These are phyloP conservation scores for Hippocampus zosterae DNA, from an alignment of 2,113 vertebrate genomes.

Conservation along the genomic window DNA sequence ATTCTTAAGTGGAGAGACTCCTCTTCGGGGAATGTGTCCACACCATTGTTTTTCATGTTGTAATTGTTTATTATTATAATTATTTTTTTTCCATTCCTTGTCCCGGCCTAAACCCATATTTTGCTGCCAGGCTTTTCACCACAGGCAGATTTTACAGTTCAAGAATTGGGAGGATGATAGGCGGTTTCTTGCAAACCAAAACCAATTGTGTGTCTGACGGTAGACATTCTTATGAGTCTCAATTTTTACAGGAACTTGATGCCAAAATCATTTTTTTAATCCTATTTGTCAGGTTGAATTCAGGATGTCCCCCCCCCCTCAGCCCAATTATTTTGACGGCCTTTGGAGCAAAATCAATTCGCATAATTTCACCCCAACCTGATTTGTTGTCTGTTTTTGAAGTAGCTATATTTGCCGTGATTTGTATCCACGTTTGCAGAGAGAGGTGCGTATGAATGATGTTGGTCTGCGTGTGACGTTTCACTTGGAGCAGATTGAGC, in stretches of 20 bases:
- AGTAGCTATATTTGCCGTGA: slow-evolving; percentile 12
- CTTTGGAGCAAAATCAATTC: neutral
- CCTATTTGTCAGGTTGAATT: slow-evolving; percentile 19
- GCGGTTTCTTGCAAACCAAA: slow-evolving; percentile 25
- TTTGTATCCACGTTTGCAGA: slow-evolving; percentile 18
- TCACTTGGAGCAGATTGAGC: slow-evolving; percentile 23
- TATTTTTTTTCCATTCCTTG: too few relatives aligned
- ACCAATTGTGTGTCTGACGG: slow-evolving; percentile 18
- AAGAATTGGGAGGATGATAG: slow-evolving; percentile 34
- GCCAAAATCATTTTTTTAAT: slow-evolving; percentile 19
- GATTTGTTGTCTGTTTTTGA: slow-evolving; percentile 14
- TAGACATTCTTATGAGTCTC: slow-evolving; percentile 19
- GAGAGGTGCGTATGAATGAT: slow-evolving; percentile 4
- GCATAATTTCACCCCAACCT: slow-evolving; percentile 4
- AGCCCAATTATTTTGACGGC: neutral
- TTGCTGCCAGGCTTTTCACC: slow-evolving; percentile 27
- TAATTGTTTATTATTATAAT: slow-evolving; percentile 38
- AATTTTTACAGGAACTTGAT: slow-evolving; percentile 16
- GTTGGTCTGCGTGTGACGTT: slow-evolving; percentile 30
- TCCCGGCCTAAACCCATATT: neutral
- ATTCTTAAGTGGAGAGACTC: slow-evolving; percentile 46
- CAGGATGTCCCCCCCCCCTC: neutral
- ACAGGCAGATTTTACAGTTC: slow-evolving; percentile 11
- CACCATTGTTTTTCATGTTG: slow-evolving; percentile 34
- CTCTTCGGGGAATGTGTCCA: slow-evolving; percentile 36